Conservation (phyloP, 2,113 vertebrate species). For the Xiphophorus maculatus region DNA sequence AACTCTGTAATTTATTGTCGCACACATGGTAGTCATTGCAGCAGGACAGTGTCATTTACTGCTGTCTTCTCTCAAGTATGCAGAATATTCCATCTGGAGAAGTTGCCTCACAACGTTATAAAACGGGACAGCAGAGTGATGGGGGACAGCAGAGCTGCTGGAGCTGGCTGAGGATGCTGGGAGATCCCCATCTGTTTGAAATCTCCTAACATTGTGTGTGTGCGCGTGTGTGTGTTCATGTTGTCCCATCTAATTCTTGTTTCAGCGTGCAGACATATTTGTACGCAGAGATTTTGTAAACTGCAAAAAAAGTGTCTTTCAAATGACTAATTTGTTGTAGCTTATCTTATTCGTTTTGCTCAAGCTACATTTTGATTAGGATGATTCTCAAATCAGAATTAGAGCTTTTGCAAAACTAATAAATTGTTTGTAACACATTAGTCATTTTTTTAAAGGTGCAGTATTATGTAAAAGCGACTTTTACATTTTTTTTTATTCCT, state of each 20-base stretch:
- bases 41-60: constrained; percentile 73
- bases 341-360: no score
- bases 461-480: no score
- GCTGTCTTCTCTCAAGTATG: constrained; percentile 69
- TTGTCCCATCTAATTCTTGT: constrained; percentile 18
- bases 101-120: constrained; percentile 59
- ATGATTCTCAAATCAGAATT: no score
- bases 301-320: no score
- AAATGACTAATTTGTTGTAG: no score
- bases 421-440: no score
- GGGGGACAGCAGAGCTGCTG: constrained; percentile 18
- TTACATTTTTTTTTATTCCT: no score
- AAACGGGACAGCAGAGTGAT: constrained; percentile 52
- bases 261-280: background rate
- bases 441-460: no score
- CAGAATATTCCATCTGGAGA: constrained; percentile 67
- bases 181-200: constrained; percentile 53
- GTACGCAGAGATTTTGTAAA: background rate
- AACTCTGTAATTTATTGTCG: constrained; percentile 70
- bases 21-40: constrained; percentile 76
- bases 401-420: no score
- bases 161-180: constrained; percentile 33
- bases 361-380: no score
- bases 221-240: constrained; percentile 7
- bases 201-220: constrained; percentile 8